Percentiles rank a stretch among this genome's conserved stretches.
phyloP scores from a whole-genome alignment of 2,797 vertebrate genomes.

The Capromys pilorides region DNA sequence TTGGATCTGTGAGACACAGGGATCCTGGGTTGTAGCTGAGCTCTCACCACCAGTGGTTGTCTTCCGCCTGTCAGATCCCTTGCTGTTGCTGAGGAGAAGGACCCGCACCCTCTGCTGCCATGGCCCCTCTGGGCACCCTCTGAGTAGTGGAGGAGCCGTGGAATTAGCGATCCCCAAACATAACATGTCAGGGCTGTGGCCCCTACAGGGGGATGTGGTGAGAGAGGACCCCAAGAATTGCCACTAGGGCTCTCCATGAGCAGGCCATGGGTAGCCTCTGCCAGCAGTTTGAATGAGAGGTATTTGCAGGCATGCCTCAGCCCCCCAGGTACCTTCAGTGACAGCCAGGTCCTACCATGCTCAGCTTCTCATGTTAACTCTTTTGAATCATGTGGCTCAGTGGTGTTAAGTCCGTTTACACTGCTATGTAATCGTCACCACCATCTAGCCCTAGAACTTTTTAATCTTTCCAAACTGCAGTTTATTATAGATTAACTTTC shows the following conservation, averaged over 20 bases:
- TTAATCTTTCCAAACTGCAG: neutral
- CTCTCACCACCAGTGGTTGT: accelerated
- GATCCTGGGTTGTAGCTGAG: neutral
- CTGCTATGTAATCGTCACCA: accelerated
- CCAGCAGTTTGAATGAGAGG: neutral
- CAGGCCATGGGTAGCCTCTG: no score
- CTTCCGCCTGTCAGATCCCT: neutral
- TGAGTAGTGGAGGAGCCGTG: neutral
- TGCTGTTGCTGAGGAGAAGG: neutral
- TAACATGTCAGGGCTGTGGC: neutral
- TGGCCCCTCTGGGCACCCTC: neutral
- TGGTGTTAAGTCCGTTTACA: neutral
- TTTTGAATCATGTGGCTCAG: neutral
- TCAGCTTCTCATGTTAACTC: neutral
- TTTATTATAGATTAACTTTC: neutral
- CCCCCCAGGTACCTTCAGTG: neutral
- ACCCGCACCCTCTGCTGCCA: accelerated
- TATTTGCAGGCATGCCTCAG: neutral
- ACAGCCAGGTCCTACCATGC: neutral
- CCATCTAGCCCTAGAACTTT: neutral
- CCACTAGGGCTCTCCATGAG: neutral
- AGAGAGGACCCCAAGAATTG: neutral
- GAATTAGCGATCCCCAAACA: accelerated
- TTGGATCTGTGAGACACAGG: neutral
- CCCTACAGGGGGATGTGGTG: neutral